These are phyloP conservation scores for Solenopsis fugax DNA, from an alignment of 1,140 invertebrate genomes.

Conservation along the genomic window DNA sequence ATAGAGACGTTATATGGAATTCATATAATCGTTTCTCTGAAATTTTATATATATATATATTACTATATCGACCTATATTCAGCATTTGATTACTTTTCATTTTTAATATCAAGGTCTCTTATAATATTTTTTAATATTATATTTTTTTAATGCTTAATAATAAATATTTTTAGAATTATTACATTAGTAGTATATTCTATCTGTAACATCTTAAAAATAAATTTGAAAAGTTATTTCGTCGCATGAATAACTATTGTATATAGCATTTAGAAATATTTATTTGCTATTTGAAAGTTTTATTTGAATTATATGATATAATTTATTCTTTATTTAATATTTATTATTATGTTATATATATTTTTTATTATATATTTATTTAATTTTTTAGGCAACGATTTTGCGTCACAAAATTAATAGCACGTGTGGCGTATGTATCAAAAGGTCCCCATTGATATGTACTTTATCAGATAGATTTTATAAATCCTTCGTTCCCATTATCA, in stretches of 20 bases:
- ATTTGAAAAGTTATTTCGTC: background rate
- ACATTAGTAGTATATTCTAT: background rate
- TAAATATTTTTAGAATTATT: background rate
- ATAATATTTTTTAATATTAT: background rate
- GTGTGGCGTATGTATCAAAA: background rate
- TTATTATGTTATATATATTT: no score
- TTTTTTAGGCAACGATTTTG: slow-evolving; percentile 16
- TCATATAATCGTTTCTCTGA: slow-evolving; percentile 3
- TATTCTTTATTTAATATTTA: no score
- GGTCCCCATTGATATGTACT: background rate
- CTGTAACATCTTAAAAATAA: background rate
- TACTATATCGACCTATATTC: background rate
- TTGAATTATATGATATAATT: background rate
- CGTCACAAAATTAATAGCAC: slow-evolving; percentile 12
- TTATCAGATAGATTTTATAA: slow-evolving; percentile 14
- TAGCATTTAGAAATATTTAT: background rate
- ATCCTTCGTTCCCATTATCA: slow-evolving; percentile 36
- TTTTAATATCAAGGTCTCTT: background rate
- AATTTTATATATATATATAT: no score
- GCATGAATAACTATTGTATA: background rate
- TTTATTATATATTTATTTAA: background rate
- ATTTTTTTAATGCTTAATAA: slow-evolving; percentile 21
- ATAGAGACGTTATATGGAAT: background rate
- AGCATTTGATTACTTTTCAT: background rate
- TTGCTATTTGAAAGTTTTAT: slow-evolving; percentile 15